phyloP scores from a whole-genome alignment of 2,113 vertebrate species.

The Indicator maculatus region DNA sequence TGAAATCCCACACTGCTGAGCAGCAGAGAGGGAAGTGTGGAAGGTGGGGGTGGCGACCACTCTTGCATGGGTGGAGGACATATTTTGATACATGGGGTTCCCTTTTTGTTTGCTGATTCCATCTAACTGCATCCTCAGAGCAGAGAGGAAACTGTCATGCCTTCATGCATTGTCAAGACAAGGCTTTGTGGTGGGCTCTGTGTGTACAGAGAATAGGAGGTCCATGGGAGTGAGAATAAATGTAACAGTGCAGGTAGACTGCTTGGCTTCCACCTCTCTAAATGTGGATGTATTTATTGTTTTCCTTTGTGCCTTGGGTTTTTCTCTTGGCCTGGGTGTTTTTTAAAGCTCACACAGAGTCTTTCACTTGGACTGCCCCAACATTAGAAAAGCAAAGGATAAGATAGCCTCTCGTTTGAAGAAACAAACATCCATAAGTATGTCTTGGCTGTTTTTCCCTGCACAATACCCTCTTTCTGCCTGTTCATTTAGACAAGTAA shows the following conservation, averaged over 20 bases:
- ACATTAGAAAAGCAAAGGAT: not conserved
- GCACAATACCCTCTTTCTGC: not conserved
- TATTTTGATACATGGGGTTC: not conserved
- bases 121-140: not conserved
- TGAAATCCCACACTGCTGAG: not conserved
- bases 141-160: not conserved
- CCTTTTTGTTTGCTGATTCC: not conserved
- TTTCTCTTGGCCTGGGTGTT: not conserved
- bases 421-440: not conserved
- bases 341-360: not conserved
- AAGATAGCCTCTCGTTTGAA: not conserved
- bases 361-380: not conserved
- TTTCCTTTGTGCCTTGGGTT: not conserved
- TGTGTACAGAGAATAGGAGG: not conserved
- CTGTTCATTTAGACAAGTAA: not conserved
- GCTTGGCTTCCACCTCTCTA: not conserved
- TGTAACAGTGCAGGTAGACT: not conserved
- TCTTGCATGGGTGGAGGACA: not conserved
- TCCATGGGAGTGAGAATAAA: not conserved
- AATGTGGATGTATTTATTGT: not conserved
- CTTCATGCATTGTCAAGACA: not conserved
- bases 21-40: not conserved
- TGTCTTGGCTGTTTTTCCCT: not conserved
- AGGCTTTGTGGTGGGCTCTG: not conserved
- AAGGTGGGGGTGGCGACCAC: not conserved